A percentile compares a stretch with the other conserved stretches of the same genome.
Evolutionary conservation across 2,113 vertebrate genomes (phyloP).

Genomic region (Lepus europaeus): DNA sequence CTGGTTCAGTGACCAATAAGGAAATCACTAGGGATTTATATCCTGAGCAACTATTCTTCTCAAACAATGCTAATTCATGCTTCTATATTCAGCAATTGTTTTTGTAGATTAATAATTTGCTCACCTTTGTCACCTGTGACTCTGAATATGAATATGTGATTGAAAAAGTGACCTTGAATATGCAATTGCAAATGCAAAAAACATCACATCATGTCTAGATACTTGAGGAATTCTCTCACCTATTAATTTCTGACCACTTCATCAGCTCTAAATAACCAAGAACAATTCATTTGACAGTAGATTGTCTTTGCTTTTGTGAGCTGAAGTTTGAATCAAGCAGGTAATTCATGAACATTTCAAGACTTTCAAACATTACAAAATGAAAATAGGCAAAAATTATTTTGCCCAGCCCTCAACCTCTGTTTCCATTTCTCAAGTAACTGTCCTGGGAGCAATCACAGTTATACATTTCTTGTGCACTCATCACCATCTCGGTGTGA

Average conservation of each 20-base stretch:
- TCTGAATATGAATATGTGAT: not conserved
- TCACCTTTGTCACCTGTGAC: not conserved
- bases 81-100: not conserved
- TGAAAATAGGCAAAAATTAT: constrained; percentile 10
- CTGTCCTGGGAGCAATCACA: not conserved
- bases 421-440: constrained; percentile 3
- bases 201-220: not conserved
- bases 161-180: not conserved
- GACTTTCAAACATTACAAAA: not conserved
- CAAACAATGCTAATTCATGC: not conserved
- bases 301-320: no score
- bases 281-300: not conserved
- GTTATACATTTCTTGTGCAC: not conserved
- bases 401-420: not conserved
- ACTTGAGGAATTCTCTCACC: not conserved
- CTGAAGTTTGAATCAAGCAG: not conserved
- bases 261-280: not conserved
- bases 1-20: not conserved
- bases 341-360: not conserved
- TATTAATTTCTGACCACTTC: not conserved
- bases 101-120: not conserved
- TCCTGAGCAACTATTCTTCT: not conserved
- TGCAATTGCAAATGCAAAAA: not conserved
- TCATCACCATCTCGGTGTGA: not conserved
- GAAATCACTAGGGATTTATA: not conserved